Base-by-base conservation (phyloP, 2,797 vertebrate species). In the Mormyrops boulengeri region DNA sequence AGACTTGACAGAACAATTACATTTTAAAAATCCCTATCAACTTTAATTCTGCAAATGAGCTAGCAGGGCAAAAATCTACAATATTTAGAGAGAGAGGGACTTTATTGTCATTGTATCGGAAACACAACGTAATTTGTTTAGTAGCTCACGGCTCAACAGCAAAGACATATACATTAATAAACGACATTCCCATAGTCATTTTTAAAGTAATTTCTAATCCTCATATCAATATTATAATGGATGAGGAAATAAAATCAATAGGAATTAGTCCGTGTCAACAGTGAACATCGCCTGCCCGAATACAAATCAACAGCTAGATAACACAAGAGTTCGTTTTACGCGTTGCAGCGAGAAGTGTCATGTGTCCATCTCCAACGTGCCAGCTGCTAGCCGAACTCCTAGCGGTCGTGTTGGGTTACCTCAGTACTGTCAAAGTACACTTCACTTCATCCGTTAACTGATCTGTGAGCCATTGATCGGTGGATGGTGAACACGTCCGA, bases 301-400 rank as follows among this genome's bases (percentile, higher is more conserved):
- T 85, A 30, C 82, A 85, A 85, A 85, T 85, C 44, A 85, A 52
- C 49, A 85, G 60, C 60, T 62, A 62, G 47, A 52, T n/a, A 22
- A 52, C 82, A 85, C 47, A 50, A 26, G 82, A 85, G 82, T 85
- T 85, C 82, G 47, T 85, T 85, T 85, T 85, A 85, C 82, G 14
- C 82, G 82, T 19, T 52, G 22, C 19, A 26, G 44, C n/a, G n/a
- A 85, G 22, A 22, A 52, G 82, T 85, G 82, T 85, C 82, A 12
- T 12, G 50, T 85, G 49, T 85, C 82, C 44, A 30, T 47, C 44
- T 85, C 2, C 82, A 85, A 11, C 47, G 22, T 85, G 82, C 82
- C 82, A 52, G 82, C 82, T 85, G 44, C 82, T 49, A 50, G 82
- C 22, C 49, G 22, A 52, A 85, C 49, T 85, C 9, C 82, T 26